Percentiles rank a stretch among this genome's conserved stretches.
phyloP scores from a whole-genome alignment of 2,888 invertebrate genomes.

The Polyommatus icarus region DNA sequence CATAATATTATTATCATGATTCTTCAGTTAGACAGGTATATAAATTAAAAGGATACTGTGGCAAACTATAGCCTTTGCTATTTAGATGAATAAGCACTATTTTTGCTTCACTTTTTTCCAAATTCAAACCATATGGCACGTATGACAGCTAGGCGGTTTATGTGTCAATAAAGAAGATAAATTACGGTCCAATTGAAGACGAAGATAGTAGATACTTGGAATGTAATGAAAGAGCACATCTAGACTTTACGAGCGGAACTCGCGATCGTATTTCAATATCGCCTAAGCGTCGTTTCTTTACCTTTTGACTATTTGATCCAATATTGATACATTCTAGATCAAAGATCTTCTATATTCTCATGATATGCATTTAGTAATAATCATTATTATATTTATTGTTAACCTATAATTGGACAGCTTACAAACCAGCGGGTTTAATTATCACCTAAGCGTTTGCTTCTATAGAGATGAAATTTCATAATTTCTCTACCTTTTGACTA shows the following conservation, averaged over 20 bases:
- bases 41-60: not conserved
- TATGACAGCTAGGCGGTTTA: conserved; percentile 18
- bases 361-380: too few relatives aligned
- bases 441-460: not conserved
- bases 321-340: too few relatives aligned
- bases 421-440: not conserved
- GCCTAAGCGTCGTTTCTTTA: not conserved
- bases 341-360: too few relatives aligned
- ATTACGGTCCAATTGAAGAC: conserved; percentile 25
- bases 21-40: not conserved
- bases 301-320: not conserved
- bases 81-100: not conserved
- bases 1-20: not conserved
- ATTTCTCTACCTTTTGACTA: not conserved
- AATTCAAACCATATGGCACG: not conserved
- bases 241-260: conserved; percentile 19
- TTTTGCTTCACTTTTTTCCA: not conserved
- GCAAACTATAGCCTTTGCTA: not conserved
- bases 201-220: conserved; percentile 17
- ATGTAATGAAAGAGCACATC: conserved; percentile 20
- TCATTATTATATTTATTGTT: too few relatives aligned
- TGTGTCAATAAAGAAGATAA: conserved; percentile 23
- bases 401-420: too few relatives aligned
- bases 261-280: conserved; percentile 14
- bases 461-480: not conserved